Base-by-base conservation (phyloP, 2,797 vertebrate genomes). In the Enteromius treurensis region DNA sequence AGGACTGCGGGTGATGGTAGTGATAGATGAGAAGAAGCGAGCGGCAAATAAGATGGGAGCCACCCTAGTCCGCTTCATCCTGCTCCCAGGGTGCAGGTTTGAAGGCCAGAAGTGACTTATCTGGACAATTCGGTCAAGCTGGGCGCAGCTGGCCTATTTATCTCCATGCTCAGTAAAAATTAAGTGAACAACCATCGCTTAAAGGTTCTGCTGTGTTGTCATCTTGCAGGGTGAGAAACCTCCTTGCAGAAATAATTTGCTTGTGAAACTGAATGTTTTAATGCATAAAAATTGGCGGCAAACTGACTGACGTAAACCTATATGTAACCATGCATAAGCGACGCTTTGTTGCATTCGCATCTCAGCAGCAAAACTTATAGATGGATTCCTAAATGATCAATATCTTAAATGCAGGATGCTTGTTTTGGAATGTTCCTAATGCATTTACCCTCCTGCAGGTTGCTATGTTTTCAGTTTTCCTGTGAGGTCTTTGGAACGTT, bases 61-160 rank as follows among this genome's bases (percentile, higher is more conserved):
- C 75, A 58, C 19, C 49, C 78, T 69, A 13, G 40, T 53, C 55
- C 29, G 26, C 74, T 82, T 67, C 71, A 75, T 83, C 71, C 68
- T 68, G 37, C 14, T 81, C 64, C 40, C 70, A 60, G 82, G 68
- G 67, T 69, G 60, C 5, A 32, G 69, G 86, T 71, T 85, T 84
- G 79, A 77, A 85, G 88, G 62, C 80, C 73, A 65, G 55, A 67
- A 80, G 79, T 79, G 79, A 85, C 68, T 86, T 79, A 86, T 87
- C 86, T 79, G 68, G 58, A 67, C 42, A 19, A 58, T 68, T 78
- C 45, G 26, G 74, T 86, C 82, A 71, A 51, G 34, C 60, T 69
- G 47, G 79, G 62, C 17, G 8, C 62, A 70, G 74, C 69, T 62
- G 37, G 62, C 23, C 34, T 64, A 80, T 81, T 47, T 85, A 77